Conservation (phyloP, 2,888 invertebrate genomes). For the Allophyes oxyacanthae region DNA sequence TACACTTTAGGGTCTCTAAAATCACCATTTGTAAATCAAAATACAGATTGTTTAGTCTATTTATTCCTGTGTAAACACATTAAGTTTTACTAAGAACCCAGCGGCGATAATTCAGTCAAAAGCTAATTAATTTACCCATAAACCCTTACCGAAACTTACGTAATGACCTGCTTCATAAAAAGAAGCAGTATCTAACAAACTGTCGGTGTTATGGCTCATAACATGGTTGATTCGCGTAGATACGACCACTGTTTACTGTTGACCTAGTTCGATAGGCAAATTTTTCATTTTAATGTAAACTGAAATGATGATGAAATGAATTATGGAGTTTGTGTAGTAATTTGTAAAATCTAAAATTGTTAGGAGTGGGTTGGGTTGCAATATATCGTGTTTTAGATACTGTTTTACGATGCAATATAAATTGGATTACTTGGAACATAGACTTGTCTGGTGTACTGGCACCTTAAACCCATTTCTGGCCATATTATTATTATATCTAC, state of each 20-base stretch:
- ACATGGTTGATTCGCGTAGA: constrained; percentile 48
- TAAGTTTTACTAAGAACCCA: constrained; percentile 1
- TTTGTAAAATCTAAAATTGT: constrained; percentile 21
- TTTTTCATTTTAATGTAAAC: constrained; percentile 55
- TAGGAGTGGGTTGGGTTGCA: constrained; percentile 2
- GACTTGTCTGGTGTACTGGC: too few relatives aligned
- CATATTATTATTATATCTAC: neutral
- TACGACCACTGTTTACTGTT: constrained; percentile 47
- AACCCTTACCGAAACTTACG: constrained; percentile 14
- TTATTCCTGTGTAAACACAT: constrained; percentile 2
- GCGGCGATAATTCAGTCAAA: constrained; percentile 4
- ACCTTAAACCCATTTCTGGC: too few relatives aligned
- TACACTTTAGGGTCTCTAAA: neutral
- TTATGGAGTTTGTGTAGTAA: constrained; percentile 21
- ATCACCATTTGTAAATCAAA: neutral
- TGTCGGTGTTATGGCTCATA: constrained; percentile 33
- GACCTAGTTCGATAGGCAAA: constrained; percentile 57
- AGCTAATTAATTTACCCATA: constrained; percentile 31
- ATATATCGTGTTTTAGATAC: constrained; percentile 24
- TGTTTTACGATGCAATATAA: neutral
- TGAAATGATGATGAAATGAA: constrained; percentile 12
- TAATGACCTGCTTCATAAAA: constrained; percentile 29
- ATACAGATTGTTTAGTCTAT: constrained; percentile 2
- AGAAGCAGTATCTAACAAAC: constrained; percentile 25
- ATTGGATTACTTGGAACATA: too few relatives aligned